Evolutionary conservation across 1,140 invertebrate genomes (phyloP).

Genomic region (Zaprionus kolodkinae): DNA sequence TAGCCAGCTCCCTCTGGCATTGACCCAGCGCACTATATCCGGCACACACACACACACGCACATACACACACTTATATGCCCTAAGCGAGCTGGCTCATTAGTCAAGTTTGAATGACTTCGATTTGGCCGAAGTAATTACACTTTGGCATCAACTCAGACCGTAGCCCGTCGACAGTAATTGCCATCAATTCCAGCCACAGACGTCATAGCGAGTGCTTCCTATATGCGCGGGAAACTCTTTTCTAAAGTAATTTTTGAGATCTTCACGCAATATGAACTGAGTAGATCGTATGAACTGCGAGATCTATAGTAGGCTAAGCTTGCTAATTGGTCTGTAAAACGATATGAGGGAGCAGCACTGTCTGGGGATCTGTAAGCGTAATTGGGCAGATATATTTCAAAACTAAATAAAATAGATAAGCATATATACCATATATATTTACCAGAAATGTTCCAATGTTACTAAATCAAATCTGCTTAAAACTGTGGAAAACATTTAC

Average conservation of each 20-base stretch:
- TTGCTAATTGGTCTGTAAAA: too few species aligned
- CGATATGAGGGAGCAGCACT: too few species aligned
- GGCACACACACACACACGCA: constrained; percentile 5
- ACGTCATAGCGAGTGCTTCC: not conserved
- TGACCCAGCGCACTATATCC: constrained; percentile 29
- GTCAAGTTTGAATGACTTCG: constrained; percentile 40
- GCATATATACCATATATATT: too few species aligned
- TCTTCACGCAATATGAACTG: not conserved
- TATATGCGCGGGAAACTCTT: not conserved
- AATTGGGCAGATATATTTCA: too few species aligned
- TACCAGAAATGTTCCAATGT: too few species aligned
- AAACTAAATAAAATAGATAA: too few species aligned
- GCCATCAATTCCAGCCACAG: not conserved
- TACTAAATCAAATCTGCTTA: too few species aligned
- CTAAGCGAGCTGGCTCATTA: constrained; percentile 28
- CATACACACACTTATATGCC: not conserved
- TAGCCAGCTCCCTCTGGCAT: constrained; percentile 1
- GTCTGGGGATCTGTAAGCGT: too few species aligned
- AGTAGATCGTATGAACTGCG: not conserved
- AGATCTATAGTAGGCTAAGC: too few species aligned
- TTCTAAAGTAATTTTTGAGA: not conserved
- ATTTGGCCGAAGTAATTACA: constrained; percentile 39
- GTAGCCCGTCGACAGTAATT: constrained; percentile 11
- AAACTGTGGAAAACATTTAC: too few species aligned
- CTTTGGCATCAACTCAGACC: constrained; percentile 18